Conservation (phyloP, 2,888 invertebrate genomes). For the Doris montereyensis region DNA sequence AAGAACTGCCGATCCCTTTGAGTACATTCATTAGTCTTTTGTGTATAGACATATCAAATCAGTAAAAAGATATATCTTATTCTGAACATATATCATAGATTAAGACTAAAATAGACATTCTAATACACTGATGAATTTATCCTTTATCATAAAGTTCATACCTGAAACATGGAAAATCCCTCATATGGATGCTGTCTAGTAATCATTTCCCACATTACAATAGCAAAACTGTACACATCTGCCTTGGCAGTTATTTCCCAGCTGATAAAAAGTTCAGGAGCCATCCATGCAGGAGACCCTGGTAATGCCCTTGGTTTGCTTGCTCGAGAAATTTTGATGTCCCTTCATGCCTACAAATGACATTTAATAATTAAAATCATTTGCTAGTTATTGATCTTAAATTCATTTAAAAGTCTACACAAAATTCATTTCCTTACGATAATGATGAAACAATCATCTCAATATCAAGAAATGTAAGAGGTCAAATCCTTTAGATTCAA, state of each 20-base stretch:
- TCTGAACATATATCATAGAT: no score
- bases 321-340: constrained; percentile 49
- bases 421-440: background rate
- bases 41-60: no score
- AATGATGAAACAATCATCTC: no score
- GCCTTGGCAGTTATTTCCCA: constrained; percentile 65
- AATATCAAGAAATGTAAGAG: no score
- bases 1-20: no score
- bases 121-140: no score
- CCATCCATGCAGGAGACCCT: constrained; percentile 68
- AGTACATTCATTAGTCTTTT: no score
- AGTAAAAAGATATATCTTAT: no score
- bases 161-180: constrained; percentile 65
- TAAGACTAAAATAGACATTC: no score
- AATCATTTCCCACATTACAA: constrained; percentile 71
- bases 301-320: constrained; percentile 45
- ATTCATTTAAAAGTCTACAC: background rate
- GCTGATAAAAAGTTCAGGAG: constrained; percentile 67
- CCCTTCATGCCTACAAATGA: constrained; percentile 60
- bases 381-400: background rate
- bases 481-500: no score
- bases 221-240: constrained; percentile 69
- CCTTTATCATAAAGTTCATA: no score
- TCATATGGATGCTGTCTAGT: constrained; percentile 64
- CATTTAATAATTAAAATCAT: background rate